Percentiles rank a stretch among this genome's conserved stretches.
Conservation (phyloP, 1,140 invertebrate genomes). For the Bombus confusus region DNA sequence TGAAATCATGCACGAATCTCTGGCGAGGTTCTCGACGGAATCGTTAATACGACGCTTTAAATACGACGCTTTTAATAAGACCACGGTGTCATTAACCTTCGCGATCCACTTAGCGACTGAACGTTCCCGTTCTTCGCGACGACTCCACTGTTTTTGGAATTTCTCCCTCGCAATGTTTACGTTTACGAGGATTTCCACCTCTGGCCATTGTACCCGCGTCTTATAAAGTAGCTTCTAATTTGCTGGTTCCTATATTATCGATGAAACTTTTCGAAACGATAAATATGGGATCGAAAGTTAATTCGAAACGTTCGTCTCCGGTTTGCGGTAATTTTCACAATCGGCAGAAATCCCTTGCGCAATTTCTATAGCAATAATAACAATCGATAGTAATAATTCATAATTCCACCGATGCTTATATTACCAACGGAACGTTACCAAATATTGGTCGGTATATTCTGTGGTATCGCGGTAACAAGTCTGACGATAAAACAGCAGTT, state of each 20-base stretch:
- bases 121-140: slow-evolving; percentile 8
- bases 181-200: not conserved
- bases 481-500: too few species aligned
- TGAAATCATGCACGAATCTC: slow-evolving; percentile 19
- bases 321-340: too few species aligned
- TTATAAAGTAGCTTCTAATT: not conserved
- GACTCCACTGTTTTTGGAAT: slow-evolving; percentile 3
- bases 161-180: not conserved
- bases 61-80: slow-evolving; percentile 34
- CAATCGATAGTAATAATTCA: too few species aligned
- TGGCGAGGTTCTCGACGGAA: slow-evolving; percentile 38
- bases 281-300: not conserved
- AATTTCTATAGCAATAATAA: too few species aligned
- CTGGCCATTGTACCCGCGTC: not conserved
- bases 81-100: slow-evolving; percentile 38
- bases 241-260: not conserved
- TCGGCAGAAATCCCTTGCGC: too few species aligned
- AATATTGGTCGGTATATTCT: not conserved
- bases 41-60: slow-evolving; percentile 41
- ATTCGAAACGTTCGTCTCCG: not conserved
- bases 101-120: slow-evolving; percentile 22
- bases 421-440: not conserved
- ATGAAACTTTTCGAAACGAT: not conserved
- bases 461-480: too few species aligned
- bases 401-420: too few species aligned